These are phyloP conservation scores for Meloe dianella DNA, from an alignment of 2,888 invertebrate genomes.

Conservation along the genomic window DNA sequence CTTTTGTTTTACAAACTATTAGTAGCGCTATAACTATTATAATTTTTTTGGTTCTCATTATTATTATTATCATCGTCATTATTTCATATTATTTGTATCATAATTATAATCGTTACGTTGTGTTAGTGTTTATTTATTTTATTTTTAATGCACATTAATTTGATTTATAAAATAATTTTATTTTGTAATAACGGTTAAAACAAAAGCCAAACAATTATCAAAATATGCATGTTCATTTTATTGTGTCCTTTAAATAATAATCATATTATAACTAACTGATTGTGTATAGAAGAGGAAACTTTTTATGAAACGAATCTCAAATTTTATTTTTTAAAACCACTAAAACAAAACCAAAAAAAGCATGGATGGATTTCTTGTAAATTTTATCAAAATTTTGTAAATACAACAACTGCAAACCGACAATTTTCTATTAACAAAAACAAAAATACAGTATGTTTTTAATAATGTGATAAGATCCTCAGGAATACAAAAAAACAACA, in stretches of 20 bases:
- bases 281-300: slow-evolving; percentile 45
- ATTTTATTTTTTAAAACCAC: slow-evolving; percentile 42
- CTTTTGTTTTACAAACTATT: slow-evolving; percentile 47
- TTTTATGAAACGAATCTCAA: slow-evolving; percentile 51
- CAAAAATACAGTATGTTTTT: slow-evolving; percentile 41
- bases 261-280: slow-evolving; percentile 31
- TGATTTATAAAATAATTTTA: slow-evolving; percentile 26
- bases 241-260: slow-evolving; percentile 42
- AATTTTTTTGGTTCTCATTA: slow-evolving; percentile 29
- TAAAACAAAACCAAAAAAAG: neutral
- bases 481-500: slow-evolving; percentile 49
- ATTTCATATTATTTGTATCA: slow-evolving; percentile 22
- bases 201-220: slow-evolving; percentile 46
- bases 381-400: slow-evolving; percentile 35
- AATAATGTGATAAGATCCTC: slow-evolving; percentile 61
- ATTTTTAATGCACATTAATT: slow-evolving; percentile 27
- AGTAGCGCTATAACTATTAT: slow-evolving; percentile 28
- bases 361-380: slow-evolving; percentile 23
- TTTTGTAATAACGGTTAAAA: slow-evolving; percentile 40
- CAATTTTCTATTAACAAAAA: slow-evolving; percentile 10
- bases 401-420: slow-evolving; percentile 27
- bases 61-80: neutral
- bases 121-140: slow-evolving; percentile 32
- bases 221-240: slow-evolving; percentile 46
- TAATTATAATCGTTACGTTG: slow-evolving; percentile 25